Percentiles rank a stretch among this genome's conserved stretches.
Evolutionary conservation across 2,888 invertebrate species (phyloP).

Genomic region (Tetanocera ferruginea): DNA sequence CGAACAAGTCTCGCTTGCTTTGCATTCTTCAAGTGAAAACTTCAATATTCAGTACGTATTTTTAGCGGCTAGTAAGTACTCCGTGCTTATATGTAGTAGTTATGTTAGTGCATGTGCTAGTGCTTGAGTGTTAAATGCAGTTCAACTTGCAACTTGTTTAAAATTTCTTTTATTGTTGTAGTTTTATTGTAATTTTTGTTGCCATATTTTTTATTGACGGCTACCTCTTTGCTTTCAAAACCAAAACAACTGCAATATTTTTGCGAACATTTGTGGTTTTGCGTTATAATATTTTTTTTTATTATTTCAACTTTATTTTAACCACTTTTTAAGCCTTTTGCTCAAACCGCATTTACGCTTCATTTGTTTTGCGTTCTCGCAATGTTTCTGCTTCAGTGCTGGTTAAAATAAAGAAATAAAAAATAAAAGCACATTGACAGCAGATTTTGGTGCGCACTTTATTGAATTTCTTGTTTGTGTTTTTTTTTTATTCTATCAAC

Average conservation of each 20-base stretch:
- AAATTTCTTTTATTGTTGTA: neutral
- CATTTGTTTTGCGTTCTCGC: neutral
- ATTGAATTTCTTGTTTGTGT: neutral
- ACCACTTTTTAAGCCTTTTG: neutral
- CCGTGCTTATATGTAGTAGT: neutral
- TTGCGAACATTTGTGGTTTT: neutral
- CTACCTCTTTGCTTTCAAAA: neutral
- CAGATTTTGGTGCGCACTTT: neutral
- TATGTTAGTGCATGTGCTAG: neutral
- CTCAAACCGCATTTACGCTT: neutral
- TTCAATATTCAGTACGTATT: neutral
- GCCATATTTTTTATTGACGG: neutral
- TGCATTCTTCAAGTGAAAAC: conserved; percentile 11
- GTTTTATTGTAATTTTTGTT: neutral
- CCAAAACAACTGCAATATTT: conserved; percentile 1
- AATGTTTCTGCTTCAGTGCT: neutral
- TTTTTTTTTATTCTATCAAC: neutral
- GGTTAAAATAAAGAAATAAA: neutral
- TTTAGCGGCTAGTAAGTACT: neutral
- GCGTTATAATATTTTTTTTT: neutral
- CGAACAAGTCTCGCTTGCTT: neutral
- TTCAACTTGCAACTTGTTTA: neutral
- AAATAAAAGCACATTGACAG: neutral
- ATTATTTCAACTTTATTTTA: neutral
- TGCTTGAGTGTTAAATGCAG: conserved; percentile 7